Evolutionary conservation across 2,797 vertebrate genomes (phyloP), one percentile per base, ranked within the genome.

Genomic region (Epinephelus awoara): DNA sequence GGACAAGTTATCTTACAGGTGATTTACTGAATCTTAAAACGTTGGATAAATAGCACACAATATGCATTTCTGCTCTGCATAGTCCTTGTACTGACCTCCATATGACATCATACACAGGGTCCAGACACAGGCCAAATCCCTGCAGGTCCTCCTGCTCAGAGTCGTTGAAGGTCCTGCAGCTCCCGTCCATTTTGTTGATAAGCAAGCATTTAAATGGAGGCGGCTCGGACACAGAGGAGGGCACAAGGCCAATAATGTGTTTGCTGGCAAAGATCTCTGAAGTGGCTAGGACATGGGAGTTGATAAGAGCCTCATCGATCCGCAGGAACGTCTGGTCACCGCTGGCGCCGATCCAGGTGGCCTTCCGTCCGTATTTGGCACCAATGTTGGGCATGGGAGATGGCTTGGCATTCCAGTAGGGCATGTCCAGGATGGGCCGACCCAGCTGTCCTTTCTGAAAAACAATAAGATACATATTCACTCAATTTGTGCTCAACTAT

Each of bases 231-330:
- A 97, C 95, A 62, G 97, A 98, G 80, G 98, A 97, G 84, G 98
- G 98, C 77, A 99, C 97, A 56, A 99, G 94, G 80, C 98, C 98
- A 96, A 99, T 99, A 85, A 99, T 99, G 89, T 98, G 97, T 87
- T 97, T 97, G 95, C 98, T 99, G 84, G 98, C 98, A 94, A 99
- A 99, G 89, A 99, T 99, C 94, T 99, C 98, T 2, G 98, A 99
- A 50, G 98, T 99, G 77, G 98, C 97, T 59, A 99, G 94, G 63
- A 99, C 98, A 38, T 99, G 98, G 66, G 98, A 98, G 94, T 99
- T 99, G 90, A 99, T 99, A 42, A 99, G 97, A 34, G 98, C 98
- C 95, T 99, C 98, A 18, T 99, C 98, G 0, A 99, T 99, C 71
- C 98, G 94, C 70, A 99, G 93, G 84, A 99, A 99, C 3, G 98